Conservation (phyloP, 2,797 vertebrate species). For the Strix occidentalis region DNA sequence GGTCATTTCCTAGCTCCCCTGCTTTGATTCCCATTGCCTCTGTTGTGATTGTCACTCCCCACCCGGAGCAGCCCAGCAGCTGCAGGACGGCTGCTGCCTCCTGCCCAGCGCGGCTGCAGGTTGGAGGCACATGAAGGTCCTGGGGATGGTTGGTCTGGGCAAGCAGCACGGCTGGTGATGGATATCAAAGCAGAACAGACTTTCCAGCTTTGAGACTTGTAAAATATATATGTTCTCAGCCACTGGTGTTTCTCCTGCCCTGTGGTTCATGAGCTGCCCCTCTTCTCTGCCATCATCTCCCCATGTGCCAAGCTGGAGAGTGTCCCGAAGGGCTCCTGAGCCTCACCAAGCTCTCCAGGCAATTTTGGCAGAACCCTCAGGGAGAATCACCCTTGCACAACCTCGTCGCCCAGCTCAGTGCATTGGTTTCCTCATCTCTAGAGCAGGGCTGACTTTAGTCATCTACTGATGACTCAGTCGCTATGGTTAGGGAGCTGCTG, state of each 20-base stretch:
- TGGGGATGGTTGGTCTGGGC: not conserved
- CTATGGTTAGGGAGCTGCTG: not conserved
- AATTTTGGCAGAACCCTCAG: not conserved
- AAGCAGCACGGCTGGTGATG: fast-evolving
- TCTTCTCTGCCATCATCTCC: not conserved
- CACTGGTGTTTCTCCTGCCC: not conserved
- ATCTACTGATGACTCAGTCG: not conserved
- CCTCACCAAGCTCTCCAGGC: not conserved
- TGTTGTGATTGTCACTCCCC: not conserved
- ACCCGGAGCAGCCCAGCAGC: not conserved
- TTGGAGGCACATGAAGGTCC: fast-evolving
- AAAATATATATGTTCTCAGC: not conserved
- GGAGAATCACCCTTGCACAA: not conserved
- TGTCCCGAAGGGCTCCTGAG: not conserved
- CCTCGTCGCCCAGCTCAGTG: not conserved
- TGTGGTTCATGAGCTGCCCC: not conserved
- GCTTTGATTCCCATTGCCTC: not conserved
- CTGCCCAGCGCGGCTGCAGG: fast-evolving
- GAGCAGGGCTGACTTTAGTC: not conserved
- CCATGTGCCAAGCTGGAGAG: not conserved
- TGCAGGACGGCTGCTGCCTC: not conserved
- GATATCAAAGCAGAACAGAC: not conserved
- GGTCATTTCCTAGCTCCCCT: not conserved
- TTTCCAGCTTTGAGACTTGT: not conserved
- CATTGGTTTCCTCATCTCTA: not conserved